These are phyloP conservation scores for Urocolius indicus DNA, from an alignment of 2,113 vertebrate genomes.

Conservation along the genomic window DNA sequence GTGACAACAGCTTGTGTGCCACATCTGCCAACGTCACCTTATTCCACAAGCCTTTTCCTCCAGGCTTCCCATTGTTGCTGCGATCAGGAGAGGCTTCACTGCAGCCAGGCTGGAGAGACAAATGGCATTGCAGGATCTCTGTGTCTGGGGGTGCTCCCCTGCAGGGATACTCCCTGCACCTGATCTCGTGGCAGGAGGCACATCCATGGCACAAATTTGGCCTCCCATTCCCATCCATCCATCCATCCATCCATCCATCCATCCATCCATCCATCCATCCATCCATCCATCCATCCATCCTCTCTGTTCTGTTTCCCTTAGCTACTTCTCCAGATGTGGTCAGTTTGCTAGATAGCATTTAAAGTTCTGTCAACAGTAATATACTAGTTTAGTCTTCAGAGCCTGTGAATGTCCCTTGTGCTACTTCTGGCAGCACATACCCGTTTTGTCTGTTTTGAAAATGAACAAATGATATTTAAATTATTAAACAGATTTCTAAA, in stretches of 20 bases:
- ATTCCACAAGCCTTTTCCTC: neutral
- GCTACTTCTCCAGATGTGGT: neutral
- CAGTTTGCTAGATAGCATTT: neutral
- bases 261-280: too few species aligned
- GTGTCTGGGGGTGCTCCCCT: accelerated
- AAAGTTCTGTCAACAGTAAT: neutral
- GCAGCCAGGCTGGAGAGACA: neutral
- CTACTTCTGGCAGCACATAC: neutral
- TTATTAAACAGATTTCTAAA: constrained; percentile 54
- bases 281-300: neutral
- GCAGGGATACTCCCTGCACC: accelerated
- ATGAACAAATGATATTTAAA: neutral
- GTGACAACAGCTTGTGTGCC: neutral
- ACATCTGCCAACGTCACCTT: neutral
- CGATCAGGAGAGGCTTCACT: neutral
- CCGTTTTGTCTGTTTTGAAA: neutral
- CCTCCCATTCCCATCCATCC: neutral
- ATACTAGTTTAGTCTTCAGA: neutral
- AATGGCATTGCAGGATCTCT: neutral
- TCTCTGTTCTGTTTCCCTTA: neutral
- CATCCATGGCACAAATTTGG: accelerated
- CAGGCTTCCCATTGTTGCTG: neutral
- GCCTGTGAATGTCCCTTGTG: neutral
- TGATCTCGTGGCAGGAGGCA: accelerated
- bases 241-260: too few species aligned